These are phyloP conservation scores for Pammene aurita DNA, from an alignment of 2,888 invertebrate species.

Conservation along the genomic window DNA sequence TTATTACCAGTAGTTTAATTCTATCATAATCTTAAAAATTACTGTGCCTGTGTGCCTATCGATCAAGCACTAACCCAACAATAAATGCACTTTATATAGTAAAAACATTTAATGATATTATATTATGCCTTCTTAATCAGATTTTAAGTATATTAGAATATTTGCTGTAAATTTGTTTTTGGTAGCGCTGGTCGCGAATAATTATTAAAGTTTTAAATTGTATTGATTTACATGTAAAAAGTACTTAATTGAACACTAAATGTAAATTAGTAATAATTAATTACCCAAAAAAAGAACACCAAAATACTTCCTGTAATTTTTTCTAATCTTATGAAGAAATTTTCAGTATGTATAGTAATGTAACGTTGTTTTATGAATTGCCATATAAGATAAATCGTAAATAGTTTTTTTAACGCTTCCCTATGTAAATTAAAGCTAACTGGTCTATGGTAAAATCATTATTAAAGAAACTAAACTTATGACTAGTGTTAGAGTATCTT, in stretches of 20 bases:
- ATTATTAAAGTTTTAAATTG: conserved; percentile 48
- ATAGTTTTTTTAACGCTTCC: conserved; percentile 41
- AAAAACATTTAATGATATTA: conserved; percentile 31
- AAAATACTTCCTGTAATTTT: conserved; percentile 70
- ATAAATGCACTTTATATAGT: conserved; percentile 57
- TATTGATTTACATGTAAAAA: conserved; percentile 58
- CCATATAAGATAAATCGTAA: conserved; percentile 36
- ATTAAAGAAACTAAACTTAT: conserved; percentile 50
- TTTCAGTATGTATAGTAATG: conserved; percentile 53
- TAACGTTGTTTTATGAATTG: conserved; percentile 48
- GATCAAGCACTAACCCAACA: conserved; percentile 70
- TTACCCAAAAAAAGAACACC: conserved; percentile 70
- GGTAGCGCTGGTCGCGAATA: conserved; percentile 66
- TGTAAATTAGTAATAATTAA: conserved; percentile 51
- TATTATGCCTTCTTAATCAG: conserved; percentile 27
- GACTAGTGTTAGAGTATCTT: conserved; percentile 50
- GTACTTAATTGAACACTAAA: conserved; percentile 49
- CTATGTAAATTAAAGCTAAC: conserved; percentile 35
- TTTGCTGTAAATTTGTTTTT: conserved; percentile 33
- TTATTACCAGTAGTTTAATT: conserved; percentile 53
- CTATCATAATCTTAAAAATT: conserved; percentile 58
- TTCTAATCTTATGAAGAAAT: conserved; percentile 71
- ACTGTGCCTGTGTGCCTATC: conserved; percentile 80
- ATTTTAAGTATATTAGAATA: conserved; percentile 32
- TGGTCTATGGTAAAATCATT: conserved; percentile 32